Percentiles rank a stretch among this genome's conserved stretches.
phyloP scores from a whole-genome alignment of 2,113 vertebrate species.

The Vanacampus margaritifer region DNA sequence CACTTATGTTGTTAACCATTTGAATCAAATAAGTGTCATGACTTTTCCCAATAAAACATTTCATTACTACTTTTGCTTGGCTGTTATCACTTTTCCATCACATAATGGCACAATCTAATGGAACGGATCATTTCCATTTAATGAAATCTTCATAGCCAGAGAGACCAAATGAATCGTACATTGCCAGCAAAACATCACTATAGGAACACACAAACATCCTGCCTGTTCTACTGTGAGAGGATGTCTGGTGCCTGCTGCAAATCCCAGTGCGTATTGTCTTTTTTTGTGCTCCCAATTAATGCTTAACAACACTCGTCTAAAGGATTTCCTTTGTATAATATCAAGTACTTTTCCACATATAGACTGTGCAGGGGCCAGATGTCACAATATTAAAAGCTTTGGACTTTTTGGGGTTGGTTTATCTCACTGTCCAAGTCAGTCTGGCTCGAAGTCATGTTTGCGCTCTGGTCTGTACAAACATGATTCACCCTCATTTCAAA shows the following conservation, averaged over 20 bases:
- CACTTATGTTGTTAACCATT: not conserved
- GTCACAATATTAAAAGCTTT: constrained; percentile 32
- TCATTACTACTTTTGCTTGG: not conserved
- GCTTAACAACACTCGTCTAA: constrained; percentile 45
- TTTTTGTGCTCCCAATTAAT: constrained; percentile 54
- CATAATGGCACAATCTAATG: not conserved
- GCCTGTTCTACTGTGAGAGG: constrained; percentile 37
- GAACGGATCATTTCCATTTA: not conserved
- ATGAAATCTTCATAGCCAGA: not conserved
- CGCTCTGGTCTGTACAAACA: not conserved
- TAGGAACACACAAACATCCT: constrained; percentile 64
- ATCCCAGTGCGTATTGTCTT: constrained; percentile 26
- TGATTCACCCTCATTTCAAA: constrained; percentile 19
- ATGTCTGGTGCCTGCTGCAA: constrained; percentile 24
- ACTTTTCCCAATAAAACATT: not conserved
- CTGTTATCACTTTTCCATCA: not conserved
- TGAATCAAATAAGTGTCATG: not conserved
- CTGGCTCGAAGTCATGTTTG: constrained; percentile 12
- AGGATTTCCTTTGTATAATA: constrained; percentile 76
- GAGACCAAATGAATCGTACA: not conserved
- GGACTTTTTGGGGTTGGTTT: constrained; percentile 20
- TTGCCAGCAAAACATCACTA: constrained; percentile 11
- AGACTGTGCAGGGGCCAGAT: constrained; percentile 30
- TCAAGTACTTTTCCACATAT: constrained; percentile 63
- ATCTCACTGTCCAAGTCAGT: constrained; percentile 4